Evolutionary conservation across 2,888 invertebrate species (phyloP).

Genomic region (Polymixis lichenea): DNA sequence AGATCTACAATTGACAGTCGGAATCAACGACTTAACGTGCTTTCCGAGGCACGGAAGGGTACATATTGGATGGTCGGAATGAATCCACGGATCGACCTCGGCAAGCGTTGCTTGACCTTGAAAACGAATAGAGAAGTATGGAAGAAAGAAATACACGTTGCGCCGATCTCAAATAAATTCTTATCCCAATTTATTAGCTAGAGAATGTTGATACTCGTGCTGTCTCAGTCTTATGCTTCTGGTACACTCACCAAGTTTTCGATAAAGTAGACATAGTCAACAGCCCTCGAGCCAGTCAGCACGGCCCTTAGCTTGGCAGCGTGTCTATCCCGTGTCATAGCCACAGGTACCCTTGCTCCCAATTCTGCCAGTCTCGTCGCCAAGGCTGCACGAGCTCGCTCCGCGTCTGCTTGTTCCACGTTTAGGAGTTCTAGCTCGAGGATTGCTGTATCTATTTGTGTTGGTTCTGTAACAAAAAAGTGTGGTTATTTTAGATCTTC

Average conservation of each 20-base stretch:
- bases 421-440: slow-evolving; percentile 94
- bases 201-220: too few relatives aligned
- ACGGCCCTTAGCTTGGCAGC: slow-evolving; percentile 91
- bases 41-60: too few relatives aligned
- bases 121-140: background rate
- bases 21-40: too few relatives aligned
- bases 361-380: slow-evolving; percentile 74
- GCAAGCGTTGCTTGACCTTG: too few relatives aligned
- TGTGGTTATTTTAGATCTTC: background rate
- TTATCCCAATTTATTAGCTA: too few relatives aligned
- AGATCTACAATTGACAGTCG: too few relatives aligned
- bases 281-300: slow-evolving; percentile 93
- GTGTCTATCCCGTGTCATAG: slow-evolving; percentile 82
- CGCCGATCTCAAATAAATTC: background rate
- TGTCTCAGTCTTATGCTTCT: background rate
- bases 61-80: too few relatives aligned
- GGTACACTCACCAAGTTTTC: slow-evolving; percentile 92
- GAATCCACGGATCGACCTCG: too few relatives aligned
- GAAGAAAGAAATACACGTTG: background rate
- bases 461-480: slow-evolving; percentile 87
- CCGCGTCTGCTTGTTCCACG: slow-evolving; percentile 88
- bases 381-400: slow-evolving; percentile 88
- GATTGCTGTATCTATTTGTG: slow-evolving; percentile 94
- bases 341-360: slow-evolving; percentile 81
- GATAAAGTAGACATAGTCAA: slow-evolving; percentile 94